Evolutionary conservation across 2,888 invertebrate genomes (phyloP).

Genomic region (Argynnis bischoffii): DNA sequence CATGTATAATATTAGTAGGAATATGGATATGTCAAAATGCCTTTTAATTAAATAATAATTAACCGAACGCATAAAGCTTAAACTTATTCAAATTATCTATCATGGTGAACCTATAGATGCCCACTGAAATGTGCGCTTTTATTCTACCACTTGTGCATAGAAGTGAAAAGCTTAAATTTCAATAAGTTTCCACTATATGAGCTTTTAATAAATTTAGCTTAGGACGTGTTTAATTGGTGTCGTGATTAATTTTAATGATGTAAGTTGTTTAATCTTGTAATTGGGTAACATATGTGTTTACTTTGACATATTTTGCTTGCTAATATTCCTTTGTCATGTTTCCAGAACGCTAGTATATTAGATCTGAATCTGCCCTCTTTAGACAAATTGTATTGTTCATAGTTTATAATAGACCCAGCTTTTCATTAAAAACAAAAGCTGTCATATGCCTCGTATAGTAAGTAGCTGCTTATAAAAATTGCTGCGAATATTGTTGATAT

Average conservation of each 20-base stretch:
- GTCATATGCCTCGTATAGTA: conserved; percentile 31
- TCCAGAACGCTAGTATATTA: conserved; percentile 33
- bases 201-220: conserved; percentile 63
- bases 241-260: conserved; percentile 53
- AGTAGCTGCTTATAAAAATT: conserved; percentile 14
- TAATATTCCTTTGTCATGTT: conserved; percentile 37
- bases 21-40: not conserved
- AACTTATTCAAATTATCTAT: conserved; percentile 73
- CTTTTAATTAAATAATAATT: conserved; percentile 13
- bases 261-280: conserved; percentile 44
- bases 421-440: conserved; percentile 35
- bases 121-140: conserved; percentile 75
- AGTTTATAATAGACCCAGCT: conserved; percentile 35
- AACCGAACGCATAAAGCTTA: conserved; percentile 4
- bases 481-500: not conserved
- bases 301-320: conserved; percentile 34
- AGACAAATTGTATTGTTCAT: conserved; percentile 29
- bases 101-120: conserved; percentile 73
- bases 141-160: conserved; percentile 61
- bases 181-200: conserved; percentile 78
- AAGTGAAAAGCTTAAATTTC: conserved; percentile 71
- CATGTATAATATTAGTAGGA: not conserved
- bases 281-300: conserved; percentile 40
- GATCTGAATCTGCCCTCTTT: conserved; percentile 30
- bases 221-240: conserved; percentile 64